Evolutionary conservation across 2,888 invertebrate species (phyloP).

Genomic region (Aspidiotus destructor): DNA sequence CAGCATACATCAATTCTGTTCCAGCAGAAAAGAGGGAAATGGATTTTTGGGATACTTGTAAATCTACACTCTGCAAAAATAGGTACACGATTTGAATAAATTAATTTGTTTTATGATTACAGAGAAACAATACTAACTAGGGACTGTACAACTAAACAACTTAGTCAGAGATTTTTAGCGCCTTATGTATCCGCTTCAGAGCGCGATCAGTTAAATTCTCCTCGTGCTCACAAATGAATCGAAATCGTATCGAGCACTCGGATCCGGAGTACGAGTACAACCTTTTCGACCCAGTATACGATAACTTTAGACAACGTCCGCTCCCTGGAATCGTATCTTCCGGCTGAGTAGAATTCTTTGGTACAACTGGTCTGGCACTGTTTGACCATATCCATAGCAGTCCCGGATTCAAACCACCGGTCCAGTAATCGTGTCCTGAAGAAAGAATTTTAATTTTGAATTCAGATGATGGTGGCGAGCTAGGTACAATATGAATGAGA

Average conservation of each 20-base stretch:
- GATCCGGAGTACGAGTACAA: slow-evolving; percentile 60
- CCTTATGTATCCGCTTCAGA: slow-evolving; percentile 38
- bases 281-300: slow-evolving; percentile 51
- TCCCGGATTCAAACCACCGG: slow-evolving; percentile 74
- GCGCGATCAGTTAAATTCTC: slow-evolving; percentile 39
- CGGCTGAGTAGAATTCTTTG: slow-evolving; percentile 39
- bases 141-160: no score
- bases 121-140: no score
- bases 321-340: slow-evolving; percentile 49
- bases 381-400: slow-evolving; percentile 80
- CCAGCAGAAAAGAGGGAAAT: no score
- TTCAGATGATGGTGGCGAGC: slow-evolving; percentile 7
- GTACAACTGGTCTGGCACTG: slow-evolving; percentile 60
- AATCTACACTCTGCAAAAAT: no score
- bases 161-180: slow-evolving; percentile 25
- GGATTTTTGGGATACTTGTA: no score
- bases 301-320: slow-evolving; percentile 62
- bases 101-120: no score
- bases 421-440: slow-evolving; percentile 65
- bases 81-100: no score
- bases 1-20: no score
- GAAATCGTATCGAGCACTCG: slow-evolving; percentile 59
- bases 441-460: not conserved
- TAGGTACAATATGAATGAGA: not conserved
- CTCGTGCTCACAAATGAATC: slow-evolving; percentile 60